These are phyloP conservation scores for Chironomus riparius DNA, from an alignment of 2,888 invertebrate genomes.

Conservation along the genomic window DNA sequence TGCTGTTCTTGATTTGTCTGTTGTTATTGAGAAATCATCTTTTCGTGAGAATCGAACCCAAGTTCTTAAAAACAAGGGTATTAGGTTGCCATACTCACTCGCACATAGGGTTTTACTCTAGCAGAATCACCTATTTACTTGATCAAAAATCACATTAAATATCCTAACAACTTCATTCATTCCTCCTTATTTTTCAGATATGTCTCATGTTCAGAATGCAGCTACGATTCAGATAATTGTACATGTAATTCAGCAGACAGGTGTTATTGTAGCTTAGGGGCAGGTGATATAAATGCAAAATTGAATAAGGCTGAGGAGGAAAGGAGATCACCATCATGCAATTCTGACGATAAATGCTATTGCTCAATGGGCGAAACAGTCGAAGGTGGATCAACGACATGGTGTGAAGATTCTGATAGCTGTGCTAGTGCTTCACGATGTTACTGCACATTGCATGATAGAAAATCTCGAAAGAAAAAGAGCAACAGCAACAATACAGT, in stretches of 20 bases:
- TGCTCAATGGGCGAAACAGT: conserved; percentile 51
- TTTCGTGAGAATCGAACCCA: no score
- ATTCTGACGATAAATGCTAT: conserved; percentile 52
- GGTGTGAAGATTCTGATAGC: conserved; percentile 75
- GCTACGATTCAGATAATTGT: conserved; percentile 76
- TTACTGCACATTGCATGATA: conserved; percentile 52
- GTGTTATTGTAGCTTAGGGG: conserved; percentile 73
- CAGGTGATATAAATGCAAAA: conserved; percentile 37
- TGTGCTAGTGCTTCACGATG: conserved; percentile 82
- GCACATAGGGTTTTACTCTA: no score
- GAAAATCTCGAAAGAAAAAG: conserved; percentile 19
- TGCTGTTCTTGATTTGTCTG: no score
- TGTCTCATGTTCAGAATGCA: conserved; percentile 81
- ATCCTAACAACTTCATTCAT: background rate
- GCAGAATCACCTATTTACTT: no score
- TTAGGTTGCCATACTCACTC: no score
- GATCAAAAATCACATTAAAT: no score
- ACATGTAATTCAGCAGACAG: conserved; percentile 66
- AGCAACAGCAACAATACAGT: conserved; percentile 34
- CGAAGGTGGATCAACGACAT: conserved; percentile 44
- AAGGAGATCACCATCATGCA: conserved; percentile 42
- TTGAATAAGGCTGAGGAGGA: conserved; percentile 31
- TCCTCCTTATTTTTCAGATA: conserved; percentile 44
- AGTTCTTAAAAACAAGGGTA: no score
- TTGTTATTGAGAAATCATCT: no score